These are phyloP conservation scores for Baronia brevicornis DNA, from an alignment of 2,888 invertebrate genomes.

Conservation along the genomic window DNA sequence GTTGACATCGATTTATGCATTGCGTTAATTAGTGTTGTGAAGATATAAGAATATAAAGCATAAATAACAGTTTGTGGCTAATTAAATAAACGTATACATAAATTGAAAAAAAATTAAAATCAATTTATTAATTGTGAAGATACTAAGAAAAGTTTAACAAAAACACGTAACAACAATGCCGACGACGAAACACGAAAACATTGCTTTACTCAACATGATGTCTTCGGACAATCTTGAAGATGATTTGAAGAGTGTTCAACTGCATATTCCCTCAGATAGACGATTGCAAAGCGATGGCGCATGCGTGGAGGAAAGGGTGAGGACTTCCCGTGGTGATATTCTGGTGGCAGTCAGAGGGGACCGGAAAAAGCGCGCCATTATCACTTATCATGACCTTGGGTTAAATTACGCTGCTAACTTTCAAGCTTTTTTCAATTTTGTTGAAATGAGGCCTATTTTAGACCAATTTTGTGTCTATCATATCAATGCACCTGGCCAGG, in stretches of 20 bases:
- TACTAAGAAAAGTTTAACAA: slow-evolving; percentile 23
- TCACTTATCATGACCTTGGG: slow-evolving; percentile 99
- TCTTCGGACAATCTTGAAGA: slow-evolving; percentile 90
- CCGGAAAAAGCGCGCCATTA: slow-evolving; percentile 91
- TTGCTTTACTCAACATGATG: slow-evolving; percentile 79
- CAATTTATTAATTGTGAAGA: slow-evolving; percentile 7
- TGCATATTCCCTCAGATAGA: slow-evolving; percentile 88
- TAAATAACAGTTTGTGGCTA: no score
- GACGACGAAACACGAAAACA: slow-evolving; percentile 58
- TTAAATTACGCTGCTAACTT: slow-evolving; percentile 96
- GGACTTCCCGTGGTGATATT: slow-evolving; percentile 93
- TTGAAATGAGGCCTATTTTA: slow-evolving; percentile 90
- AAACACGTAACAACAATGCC: slow-evolving; percentile 41
- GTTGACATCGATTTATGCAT: slow-evolving; percentile 39
- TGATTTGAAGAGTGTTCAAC: slow-evolving; percentile 92
- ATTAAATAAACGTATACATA: slow-evolving; percentile 18
- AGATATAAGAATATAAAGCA: slow-evolving; percentile 30
- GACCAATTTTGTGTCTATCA: slow-evolving; percentile 99
- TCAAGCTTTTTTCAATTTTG: slow-evolving; percentile 95
- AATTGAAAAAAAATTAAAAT: slow-evolving; percentile 10
- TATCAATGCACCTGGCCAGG: slow-evolving; percentile 98
- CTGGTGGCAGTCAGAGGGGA: slow-evolving; percentile 97
- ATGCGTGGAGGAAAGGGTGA: slow-evolving; percentile 83
- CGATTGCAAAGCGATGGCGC: slow-evolving; percentile 67
- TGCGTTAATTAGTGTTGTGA: slow-evolving; percentile 43